Percentiles rank a stretch among this genome's conserved stretches.
phyloP scores from a whole-genome alignment of 1,140 invertebrate species.

The Drosophila bifasciata region DNA sequence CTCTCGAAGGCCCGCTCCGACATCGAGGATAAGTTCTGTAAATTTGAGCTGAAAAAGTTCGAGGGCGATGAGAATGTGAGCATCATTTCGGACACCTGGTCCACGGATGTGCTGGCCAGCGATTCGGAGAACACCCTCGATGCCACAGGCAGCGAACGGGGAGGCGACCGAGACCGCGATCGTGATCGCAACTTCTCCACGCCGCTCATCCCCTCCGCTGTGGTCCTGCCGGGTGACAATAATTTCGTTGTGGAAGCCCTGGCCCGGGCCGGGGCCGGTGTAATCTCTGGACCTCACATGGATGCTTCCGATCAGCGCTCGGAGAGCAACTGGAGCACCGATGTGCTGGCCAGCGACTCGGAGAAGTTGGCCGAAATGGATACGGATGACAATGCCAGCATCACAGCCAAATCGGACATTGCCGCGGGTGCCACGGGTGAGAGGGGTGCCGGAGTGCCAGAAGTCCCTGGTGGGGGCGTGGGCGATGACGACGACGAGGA shows the following conservation, averaged over 20 bases:
- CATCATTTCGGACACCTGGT: slow-evolving; percentile 98
- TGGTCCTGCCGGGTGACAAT: slow-evolving; percentile 82
- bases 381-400: slow-evolving; percentile 91
- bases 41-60: slow-evolving; percentile 97
- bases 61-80: slow-evolving; percentile 97
- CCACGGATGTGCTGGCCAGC: slow-evolving; percentile 97
- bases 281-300: slow-evolving; percentile 33
- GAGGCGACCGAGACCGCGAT: slow-evolving; percentile 37
- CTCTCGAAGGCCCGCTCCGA: slow-evolving; percentile 94
- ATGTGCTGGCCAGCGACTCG: slow-evolving; percentile 97
- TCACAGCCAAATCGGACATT: slow-evolving; percentile 88
- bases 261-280: slow-evolving; percentile 43
- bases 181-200: slow-evolving; percentile 84
- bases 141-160: slow-evolving; percentile 77
- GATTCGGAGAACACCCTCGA: slow-evolving; percentile 94
- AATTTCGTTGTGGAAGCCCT: slow-evolving; percentile 73
- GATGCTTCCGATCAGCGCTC: slow-evolving; percentile 96
- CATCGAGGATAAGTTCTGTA: slow-evolving; percentile 99
- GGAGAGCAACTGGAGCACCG: slow-evolving; percentile 98
- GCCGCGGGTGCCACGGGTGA: slow-evolving; percentile 64
- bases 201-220: slow-evolving; percentile 78
- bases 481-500: slow-evolving; percentile 54
- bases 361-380: slow-evolving; percentile 95
- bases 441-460: no score
- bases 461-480: slow-evolving; percentile 18